Evolutionary conservation across 1,140 invertebrate genomes (phyloP).

Genomic region (Hyphantria cunea): DNA sequence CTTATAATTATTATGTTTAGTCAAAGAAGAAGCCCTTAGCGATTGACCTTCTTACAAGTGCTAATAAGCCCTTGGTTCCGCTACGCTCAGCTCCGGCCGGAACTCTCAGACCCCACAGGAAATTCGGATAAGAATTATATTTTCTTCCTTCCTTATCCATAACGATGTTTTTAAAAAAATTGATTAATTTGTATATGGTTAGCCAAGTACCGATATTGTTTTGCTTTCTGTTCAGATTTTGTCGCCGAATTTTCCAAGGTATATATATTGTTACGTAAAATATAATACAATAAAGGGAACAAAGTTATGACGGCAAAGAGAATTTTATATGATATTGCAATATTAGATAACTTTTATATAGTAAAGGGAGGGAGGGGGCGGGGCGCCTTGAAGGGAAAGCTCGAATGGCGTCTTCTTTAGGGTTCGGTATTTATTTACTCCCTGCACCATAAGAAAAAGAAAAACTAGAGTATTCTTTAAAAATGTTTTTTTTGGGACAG

Average conservation of each 20-base stretch:
- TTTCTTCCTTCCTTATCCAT: slow-evolving; percentile 6
- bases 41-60: background rate
- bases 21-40: too few relatives aligned
- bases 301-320: too few relatives aligned
- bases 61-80: background rate
- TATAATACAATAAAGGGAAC: background rate
- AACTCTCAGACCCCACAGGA: background rate
- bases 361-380: too few relatives aligned
- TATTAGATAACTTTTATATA: too few relatives aligned
- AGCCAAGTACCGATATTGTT: slow-evolving; percentile 11
- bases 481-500: too few relatives aligned
- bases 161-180: slow-evolving; percentile 19
- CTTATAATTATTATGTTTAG: background rate
- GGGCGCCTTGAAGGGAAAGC: too few relatives aligned
- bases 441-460: too few relatives aligned
- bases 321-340: too few relatives aligned
- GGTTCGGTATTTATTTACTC: too few relatives aligned
- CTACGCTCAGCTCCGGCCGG: background rate
- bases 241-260: background rate
- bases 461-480: too few relatives aligned
- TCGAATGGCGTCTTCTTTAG: too few relatives aligned
- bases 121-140: slow-evolving; percentile 7
- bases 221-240: slow-evolving; percentile 8
- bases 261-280: background rate
- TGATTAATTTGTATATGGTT: slow-evolving; percentile 24